Conservation (phyloP, 2,797 vertebrate species). For the Adrianichthys oophorus region DNA sequence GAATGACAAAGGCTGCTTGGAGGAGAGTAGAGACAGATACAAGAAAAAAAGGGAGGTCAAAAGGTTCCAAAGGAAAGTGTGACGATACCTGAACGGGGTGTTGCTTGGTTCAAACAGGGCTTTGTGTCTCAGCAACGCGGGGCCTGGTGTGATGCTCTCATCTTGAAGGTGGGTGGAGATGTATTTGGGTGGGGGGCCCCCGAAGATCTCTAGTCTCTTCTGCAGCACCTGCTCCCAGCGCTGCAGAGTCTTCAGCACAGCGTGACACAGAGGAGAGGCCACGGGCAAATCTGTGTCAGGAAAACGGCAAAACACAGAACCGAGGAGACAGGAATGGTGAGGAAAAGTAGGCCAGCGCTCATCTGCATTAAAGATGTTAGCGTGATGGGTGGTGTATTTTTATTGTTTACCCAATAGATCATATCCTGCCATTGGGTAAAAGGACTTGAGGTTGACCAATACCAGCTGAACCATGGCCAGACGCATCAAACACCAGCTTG, state of each 20-base stretch:
- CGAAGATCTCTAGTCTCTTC: conserved; percentile 90
- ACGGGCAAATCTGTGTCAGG: conserved; percentile 87
- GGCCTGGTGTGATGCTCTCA: conserved; percentile 83
- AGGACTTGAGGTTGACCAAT: conserved; percentile 90
- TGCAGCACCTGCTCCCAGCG: conserved; percentile 96
- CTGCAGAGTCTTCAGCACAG: conserved; percentile 91
- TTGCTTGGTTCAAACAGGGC: conserved; percentile 92
- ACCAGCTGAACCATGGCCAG: conserved; percentile 96
- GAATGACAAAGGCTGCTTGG: too few species aligned
- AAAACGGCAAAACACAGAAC: conserved; percentile 30
- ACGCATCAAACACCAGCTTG: conserved; percentile 98
- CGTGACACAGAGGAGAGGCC: conserved; percentile 92
- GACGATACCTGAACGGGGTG: conserved; percentile 89
- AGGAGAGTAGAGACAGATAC: background rate
- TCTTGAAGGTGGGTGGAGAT: conserved; percentile 85
- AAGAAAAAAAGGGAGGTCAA: background rate
- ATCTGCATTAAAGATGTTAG: conserved; percentile 12
- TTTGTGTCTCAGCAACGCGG: conserved; percentile 94
- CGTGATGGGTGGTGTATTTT: conserved; percentile 14
- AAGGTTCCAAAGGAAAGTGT: background rate
- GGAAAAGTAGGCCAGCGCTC: conserved; percentile 14
- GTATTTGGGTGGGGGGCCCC: conserved; percentile 90
- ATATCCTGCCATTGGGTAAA: conserved; percentile 95
- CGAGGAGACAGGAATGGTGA: conserved; percentile 12
- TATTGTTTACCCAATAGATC: conserved; percentile 76